Evolutionary conservation across 1,140 invertebrate genomes (phyloP).

Genomic region (Aphelinus certus): DNA sequence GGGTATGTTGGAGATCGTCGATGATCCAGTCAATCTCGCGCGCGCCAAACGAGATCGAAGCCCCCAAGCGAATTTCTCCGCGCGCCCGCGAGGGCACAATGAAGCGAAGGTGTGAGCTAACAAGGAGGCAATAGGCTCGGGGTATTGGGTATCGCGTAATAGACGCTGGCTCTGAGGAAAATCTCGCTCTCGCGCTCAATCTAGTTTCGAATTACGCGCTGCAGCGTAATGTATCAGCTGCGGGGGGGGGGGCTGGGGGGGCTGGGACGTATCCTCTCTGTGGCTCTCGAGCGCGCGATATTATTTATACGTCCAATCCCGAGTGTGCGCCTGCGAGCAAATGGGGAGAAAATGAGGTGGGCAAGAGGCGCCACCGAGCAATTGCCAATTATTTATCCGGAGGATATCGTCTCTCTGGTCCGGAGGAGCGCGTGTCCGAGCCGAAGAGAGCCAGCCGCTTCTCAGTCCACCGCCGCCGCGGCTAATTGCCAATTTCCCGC

Average conservation of each 20-base stretch:
- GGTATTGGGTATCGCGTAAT: conserved; percentile 11
- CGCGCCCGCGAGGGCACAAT: too few species aligned
- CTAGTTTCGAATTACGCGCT: conserved; percentile 17
- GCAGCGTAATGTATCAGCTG: background rate
- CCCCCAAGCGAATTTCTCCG: too few species aligned
- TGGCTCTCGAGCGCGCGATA: background rate
- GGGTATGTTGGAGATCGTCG: too few species aligned
- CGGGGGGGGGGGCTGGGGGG: too few species aligned
- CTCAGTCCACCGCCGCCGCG: background rate
- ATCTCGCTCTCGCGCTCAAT: conserved; percentile 5
- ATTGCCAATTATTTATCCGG: conserved; percentile 54
- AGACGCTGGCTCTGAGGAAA: background rate
- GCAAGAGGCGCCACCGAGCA: conserved; percentile 26
- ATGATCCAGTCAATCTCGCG: too few species aligned
- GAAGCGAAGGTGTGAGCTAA: background rate
- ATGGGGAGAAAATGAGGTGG: conserved; percentile 49
- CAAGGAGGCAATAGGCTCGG: conserved; percentile 2
- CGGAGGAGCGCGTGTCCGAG: background rate
- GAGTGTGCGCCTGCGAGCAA: background rate
- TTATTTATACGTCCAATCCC: conserved; percentile 27
- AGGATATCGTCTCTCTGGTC: conserved; percentile 16
- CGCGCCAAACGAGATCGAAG: too few species aligned
- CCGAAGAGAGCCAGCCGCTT: background rate
- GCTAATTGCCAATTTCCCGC: conserved; percentile 52
- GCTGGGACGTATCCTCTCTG: too few species aligned